Evolutionary conservation across 1,140 invertebrate species (phyloP).

Genomic region (Araneus ventricosus): DNA sequence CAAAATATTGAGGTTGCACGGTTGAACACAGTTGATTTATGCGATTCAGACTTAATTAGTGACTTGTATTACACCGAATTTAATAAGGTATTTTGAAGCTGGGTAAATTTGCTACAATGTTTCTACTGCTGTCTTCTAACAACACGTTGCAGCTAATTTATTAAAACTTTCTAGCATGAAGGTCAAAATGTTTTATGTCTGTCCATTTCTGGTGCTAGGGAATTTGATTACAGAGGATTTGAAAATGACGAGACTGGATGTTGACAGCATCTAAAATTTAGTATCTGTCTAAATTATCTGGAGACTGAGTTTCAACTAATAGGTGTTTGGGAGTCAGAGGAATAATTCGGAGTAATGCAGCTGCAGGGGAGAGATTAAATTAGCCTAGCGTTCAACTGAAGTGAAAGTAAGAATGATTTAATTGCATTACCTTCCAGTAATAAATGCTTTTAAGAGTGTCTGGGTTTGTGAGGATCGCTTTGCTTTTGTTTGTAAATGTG

Average conservation of each 20-base stretch:
- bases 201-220: background rate
- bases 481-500: no score
- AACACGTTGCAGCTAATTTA: slow-evolving; percentile 23
- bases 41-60: no score
- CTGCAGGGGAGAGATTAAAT: slow-evolving; percentile 26
- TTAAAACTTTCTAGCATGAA: slow-evolving; percentile 11
- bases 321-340: slow-evolving; percentile 23
- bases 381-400: slow-evolving; percentile 11
- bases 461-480: no score
- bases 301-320: slow-evolving; percentile 45
- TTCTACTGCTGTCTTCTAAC: slow-evolving; percentile 25
- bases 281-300: slow-evolving; percentile 27
- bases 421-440: background rate
- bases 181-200: slow-evolving; percentile 36
- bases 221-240: slow-evolving; percentile 58
- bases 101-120: background rate
- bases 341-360: slow-evolving; percentile 31
- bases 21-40: no score
- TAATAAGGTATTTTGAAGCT: no score
- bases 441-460: background rate
- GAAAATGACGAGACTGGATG: slow-evolving; percentile 9
- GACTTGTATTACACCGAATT: no score
- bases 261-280: slow-evolving; percentile 45
- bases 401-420: background rate
- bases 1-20: no score